phyloP scores from a whole-genome alignment of 2,797 vertebrate species.

The Podargus strigoides region DNA sequence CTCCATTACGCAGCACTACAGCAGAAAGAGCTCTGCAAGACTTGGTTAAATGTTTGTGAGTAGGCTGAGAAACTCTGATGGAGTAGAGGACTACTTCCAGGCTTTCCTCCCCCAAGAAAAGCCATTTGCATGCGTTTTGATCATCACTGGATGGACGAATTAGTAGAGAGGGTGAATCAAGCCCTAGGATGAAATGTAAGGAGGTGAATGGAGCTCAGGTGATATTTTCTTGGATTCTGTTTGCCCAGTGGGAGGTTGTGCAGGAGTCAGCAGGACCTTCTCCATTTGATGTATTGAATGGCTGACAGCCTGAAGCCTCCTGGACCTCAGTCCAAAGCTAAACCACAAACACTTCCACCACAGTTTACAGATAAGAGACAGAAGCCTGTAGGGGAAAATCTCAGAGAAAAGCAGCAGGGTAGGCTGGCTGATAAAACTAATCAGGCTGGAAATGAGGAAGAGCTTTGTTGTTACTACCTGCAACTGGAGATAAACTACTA shows the following conservation, averaged over 20 bases:
- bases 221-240: background rate
- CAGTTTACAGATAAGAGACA: background rate
- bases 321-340: background rate
- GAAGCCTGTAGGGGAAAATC: background rate
- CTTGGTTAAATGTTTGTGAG: constrained; percentile 1
- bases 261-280: background rate
- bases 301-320: background rate
- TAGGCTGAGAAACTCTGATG: background rate
- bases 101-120: background rate
- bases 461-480: constrained; percentile 40
- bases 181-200: background rate
- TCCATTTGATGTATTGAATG: background rate
- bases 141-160: background rate
- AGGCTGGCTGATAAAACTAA: background rate
- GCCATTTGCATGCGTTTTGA: background rate
- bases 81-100: background rate
- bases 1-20: background rate
- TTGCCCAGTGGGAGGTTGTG: background rate
- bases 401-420: background rate
- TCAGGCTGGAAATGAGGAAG: background rate
- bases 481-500: constrained; percentile 7
- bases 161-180: background rate
- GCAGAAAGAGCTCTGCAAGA: background rate
- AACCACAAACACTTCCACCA: background rate
- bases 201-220: background rate